Conservation (phyloP, 2,113 vertebrate species). For the Amblyopsis rosae region DNA sequence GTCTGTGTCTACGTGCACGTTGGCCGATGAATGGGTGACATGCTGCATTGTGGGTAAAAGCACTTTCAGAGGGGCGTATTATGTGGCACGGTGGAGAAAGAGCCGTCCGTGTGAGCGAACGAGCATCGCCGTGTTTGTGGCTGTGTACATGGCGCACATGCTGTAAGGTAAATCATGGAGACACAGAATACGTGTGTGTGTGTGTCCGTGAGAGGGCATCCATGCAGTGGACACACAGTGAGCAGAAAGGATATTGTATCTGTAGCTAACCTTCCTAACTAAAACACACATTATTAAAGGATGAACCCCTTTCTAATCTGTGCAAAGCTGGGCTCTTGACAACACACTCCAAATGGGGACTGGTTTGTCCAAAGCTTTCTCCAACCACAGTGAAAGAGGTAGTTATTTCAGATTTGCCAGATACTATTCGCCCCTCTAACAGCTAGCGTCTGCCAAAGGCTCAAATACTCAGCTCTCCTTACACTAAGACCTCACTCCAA, state of each 20-base stretch:
- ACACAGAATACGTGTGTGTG: too few species aligned
- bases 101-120: neutral
- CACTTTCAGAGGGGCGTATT: slow-evolving; percentile 6
- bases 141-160: neutral
- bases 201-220: too few species aligned
- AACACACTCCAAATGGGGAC: neutral
- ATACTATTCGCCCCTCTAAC: neutral
- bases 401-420: neutral
- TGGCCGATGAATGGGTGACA: slow-evolving; percentile 6
- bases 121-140: neutral
- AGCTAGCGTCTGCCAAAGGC: neutral
- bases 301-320: slow-evolving; percentile 36
- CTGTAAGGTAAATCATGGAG: too few species aligned
- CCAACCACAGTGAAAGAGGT: neutral
- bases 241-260: slow-evolving; percentile 30
- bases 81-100: neutral
- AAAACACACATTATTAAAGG: slow-evolving; percentile 20
- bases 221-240: slow-evolving; percentile 6
- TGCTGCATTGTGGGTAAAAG: neutral
- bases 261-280: slow-evolving; percentile 24
- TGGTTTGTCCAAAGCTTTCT: neutral
- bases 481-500: slow-evolving; percentile 9
- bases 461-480: neutral
- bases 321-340: neutral
- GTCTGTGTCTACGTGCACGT: slow-evolving; percentile 1